phyloP scores from a whole-genome alignment of 2,113 vertebrate genomes.

The Rattus rattus region DNA sequence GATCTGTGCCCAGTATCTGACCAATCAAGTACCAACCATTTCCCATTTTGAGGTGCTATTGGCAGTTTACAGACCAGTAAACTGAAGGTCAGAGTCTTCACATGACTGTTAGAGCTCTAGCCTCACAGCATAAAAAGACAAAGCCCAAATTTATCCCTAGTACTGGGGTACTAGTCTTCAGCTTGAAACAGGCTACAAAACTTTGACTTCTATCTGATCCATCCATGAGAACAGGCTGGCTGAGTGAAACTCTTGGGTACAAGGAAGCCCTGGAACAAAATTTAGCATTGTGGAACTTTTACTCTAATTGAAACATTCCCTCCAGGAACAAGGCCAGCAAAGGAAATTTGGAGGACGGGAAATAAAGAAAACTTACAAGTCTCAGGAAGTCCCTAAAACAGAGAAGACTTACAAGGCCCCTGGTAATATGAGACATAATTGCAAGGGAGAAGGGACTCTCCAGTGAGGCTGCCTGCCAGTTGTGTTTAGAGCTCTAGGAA shows the following conservation, averaged over 20 bases:
- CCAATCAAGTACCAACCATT: too few relatives aligned
- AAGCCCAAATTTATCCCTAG: background rate
- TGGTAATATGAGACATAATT: background rate
- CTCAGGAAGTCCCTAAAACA: background rate
- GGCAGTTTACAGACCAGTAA: background rate
- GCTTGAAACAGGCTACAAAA: background rate
- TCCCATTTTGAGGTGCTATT: background rate
- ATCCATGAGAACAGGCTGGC: background rate
- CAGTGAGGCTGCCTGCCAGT: background rate
- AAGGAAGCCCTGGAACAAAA: background rate
- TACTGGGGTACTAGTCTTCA: background rate
- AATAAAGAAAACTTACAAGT: background rate
- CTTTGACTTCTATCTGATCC: background rate
- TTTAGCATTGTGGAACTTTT: background rate
- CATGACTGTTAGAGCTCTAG: background rate
- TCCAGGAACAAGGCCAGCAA: background rate
- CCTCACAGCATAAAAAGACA: background rate
- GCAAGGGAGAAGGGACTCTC: background rate
- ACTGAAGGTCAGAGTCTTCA: background rate
- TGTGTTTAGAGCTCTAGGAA: background rate
- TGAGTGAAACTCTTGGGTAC: background rate
- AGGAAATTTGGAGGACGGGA: background rate
- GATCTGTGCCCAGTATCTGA: background rate
- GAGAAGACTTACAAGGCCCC: background rate
- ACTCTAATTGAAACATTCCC: background rate